Evolutionary conservation across 1,140 invertebrate genomes (phyloP).

Genomic region (Chironomus tepperi): DNA sequence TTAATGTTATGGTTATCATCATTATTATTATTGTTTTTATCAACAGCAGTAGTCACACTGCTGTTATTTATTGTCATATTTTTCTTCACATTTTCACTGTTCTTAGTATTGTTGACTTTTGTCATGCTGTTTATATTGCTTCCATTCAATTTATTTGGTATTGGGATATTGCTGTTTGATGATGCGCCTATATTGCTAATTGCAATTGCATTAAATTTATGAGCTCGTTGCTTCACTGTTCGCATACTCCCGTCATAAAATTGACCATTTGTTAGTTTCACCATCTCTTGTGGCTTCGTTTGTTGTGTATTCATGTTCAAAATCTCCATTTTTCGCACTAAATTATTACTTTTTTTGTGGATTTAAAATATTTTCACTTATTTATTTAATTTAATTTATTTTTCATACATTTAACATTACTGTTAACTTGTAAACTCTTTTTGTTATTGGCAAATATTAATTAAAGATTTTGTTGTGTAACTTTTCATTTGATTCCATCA

Average conservation of each 20-base stretch:
- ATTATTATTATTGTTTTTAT: not conserved
- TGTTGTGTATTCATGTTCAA: conserved; percentile 17
- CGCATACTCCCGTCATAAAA: conserved; percentile 3
- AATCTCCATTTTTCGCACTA: conserved; percentile 18
- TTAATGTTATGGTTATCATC: conserved; percentile 17
- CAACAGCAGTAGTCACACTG: not conserved
- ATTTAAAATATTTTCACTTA: no score
- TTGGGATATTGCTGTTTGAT: not conserved
- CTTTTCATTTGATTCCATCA: not conserved
- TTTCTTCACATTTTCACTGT: not conserved
- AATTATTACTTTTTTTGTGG: not conserved
- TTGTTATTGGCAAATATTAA: no score
- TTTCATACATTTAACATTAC: not conserved
- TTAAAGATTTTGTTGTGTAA: no score
- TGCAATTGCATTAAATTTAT: conserved; percentile 21
- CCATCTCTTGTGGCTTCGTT: conserved; percentile 20
- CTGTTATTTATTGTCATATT: not conserved
- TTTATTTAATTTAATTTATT: no score
- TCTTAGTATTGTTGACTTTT: conserved; percentile 5
- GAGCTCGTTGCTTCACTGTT: conserved; percentile 1
- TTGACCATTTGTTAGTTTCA: not conserved
- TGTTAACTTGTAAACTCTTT: not conserved
- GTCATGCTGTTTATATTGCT: not conserved
- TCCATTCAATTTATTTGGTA: not conserved
- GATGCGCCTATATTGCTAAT: not conserved